Evolutionary conservation across 2,888 invertebrate genomes (phyloP), one percentile per base, ranked within the genome.

Genomic region (Caprella mutica): DNA sequence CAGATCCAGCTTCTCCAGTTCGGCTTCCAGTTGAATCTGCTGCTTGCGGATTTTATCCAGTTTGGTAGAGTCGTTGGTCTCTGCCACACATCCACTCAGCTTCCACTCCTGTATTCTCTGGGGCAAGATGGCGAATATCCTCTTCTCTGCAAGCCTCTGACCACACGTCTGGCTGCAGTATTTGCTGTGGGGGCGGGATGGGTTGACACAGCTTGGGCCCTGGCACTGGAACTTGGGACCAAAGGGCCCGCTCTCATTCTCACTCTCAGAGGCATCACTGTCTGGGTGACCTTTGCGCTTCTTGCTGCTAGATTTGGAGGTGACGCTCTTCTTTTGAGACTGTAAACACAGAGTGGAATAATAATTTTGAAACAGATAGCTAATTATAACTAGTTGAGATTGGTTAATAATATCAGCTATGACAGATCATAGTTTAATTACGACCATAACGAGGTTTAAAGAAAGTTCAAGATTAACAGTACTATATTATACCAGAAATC

Each of bases 111-210:
- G 91, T 57, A 96, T 84, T 9, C 94, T 80, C 68, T 86, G 84
- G 0, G 92, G 91, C 14, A 91, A 71, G n/a, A 90, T 83, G 12
- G 48, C 48, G 19, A 85, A 85, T 66, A 91, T 87, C 67, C 90
- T 77, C 43, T 82, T 83, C 0, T 85, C 85, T 0, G 96, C 94
- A 26, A 97, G 76, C 68, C 84, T 82, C 69, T 91, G 78, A 0
- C 96, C 96, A 71, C 96, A 97, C 65, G 85, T 83, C 65, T 92
- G 83, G 6, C 88, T 86, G 71, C 97, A 97, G 71, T 96, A 97
- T 74, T 96, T 96, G 59, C 91, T 92, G 38, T 81, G 82, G 1
- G 80, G 76, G 14, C 84, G 77, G 0, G 94, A 87, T 38, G 83
- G 81, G 58, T 82, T 80, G 0, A 79, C 78, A 72, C 98, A 98